Conservation (phyloP, 1,140 invertebrate genomes). For the Amphibalanus amphitrite region DNA sequence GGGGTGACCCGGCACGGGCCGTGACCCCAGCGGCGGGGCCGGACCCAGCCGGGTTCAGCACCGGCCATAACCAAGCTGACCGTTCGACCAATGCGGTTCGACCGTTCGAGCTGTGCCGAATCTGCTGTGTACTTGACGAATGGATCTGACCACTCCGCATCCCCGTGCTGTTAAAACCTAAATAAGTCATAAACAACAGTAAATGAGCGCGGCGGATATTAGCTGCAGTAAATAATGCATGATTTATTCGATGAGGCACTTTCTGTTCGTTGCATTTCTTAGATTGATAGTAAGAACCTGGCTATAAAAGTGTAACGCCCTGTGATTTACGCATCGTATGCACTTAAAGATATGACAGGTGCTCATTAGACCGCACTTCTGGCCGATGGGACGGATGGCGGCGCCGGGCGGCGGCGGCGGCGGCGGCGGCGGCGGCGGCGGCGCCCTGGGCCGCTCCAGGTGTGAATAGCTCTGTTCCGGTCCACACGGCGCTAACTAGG, state of each 20-base stretch:
- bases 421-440: too few species aligned
- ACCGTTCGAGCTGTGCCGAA: too few species aligned
- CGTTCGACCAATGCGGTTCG: too few species aligned
- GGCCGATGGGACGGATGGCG: not conserved
- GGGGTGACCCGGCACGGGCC: too few species aligned
- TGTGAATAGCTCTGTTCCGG: not conserved
- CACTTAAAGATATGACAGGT: slow-evolving; percentile 1
- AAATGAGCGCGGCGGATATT: not conserved
- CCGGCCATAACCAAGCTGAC: too few species aligned
- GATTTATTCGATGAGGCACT: not conserved
- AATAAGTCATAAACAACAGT: slow-evolving; percentile 1
- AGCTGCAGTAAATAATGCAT: not conserved
- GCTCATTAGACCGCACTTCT: not conserved
- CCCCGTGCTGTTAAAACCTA: not conserved
- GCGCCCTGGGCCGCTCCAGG: not conserved
- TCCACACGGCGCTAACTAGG: not conserved
- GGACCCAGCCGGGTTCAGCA: too few species aligned
- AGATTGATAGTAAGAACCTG: not conserved
- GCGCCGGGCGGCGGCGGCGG: too few species aligned
- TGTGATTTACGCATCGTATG: not conserved
- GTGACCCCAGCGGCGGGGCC: too few species aligned
- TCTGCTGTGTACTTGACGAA: too few species aligned
- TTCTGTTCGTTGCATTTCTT: slow-evolving; percentile 1
- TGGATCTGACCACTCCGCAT: not conserved
- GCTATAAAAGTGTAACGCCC: not conserved